Evolutionary conservation across 2,113 vertebrate genomes (phyloP).

Genomic region (Crotalus helleri): DNA sequence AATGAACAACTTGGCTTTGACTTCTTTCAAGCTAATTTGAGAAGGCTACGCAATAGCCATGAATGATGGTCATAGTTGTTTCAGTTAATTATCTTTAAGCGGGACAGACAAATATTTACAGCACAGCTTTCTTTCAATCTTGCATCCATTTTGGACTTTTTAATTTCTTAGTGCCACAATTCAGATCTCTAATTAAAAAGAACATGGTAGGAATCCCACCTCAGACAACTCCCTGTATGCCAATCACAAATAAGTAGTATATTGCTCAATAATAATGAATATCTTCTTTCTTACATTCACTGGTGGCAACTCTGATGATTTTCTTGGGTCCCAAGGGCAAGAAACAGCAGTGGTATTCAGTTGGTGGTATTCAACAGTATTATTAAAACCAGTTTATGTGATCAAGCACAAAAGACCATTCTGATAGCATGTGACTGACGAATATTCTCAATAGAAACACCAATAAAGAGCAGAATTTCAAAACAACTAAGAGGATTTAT

Average conservation of each 20-base stretch:
- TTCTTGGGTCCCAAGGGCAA: neutral
- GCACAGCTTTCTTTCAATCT: neutral
- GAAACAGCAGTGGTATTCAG: neutral
- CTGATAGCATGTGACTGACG: neutral
- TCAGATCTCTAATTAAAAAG: constrained; percentile 29
- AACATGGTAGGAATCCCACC: constrained; percentile 17
- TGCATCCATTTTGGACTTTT: constrained; percentile 18
- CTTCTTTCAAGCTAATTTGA: constrained; percentile 17
- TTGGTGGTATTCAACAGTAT: neutral
- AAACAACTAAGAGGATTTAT: neutral
- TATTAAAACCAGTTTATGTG: neutral
- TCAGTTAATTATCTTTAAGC: constrained; percentile 26
- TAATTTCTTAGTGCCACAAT: constrained; percentile 19
- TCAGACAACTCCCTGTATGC: neutral
- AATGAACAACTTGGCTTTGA: constrained; percentile 26
- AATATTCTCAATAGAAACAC: neutral
- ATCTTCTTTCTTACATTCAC: neutral
- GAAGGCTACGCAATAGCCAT: constrained; percentile 13
- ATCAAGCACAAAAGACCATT: neutral
- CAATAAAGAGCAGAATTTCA: neutral
- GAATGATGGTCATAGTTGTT: constrained; percentile 6
- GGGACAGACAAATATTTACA: neutral
- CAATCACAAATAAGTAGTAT: constrained; percentile 13
- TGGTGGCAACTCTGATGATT: neutral
- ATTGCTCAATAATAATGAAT: neutral